phyloP scores from a whole-genome alignment of 2,888 invertebrate species.

The Rotaria macrura region DNA sequence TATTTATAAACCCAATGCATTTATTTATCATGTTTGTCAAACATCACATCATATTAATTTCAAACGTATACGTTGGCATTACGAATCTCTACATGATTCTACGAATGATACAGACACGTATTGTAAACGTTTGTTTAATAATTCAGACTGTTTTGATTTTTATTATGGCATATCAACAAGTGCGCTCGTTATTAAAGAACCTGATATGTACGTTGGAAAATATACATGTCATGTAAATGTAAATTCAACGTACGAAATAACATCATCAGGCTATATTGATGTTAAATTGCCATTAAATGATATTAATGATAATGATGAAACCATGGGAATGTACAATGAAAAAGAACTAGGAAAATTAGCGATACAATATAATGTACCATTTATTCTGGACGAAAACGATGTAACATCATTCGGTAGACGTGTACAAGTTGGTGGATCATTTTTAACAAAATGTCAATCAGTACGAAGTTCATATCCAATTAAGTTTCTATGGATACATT shows the following conservation, averaged over 20 bases:
- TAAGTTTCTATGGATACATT: slow-evolving; percentile 10
- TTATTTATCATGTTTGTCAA: slow-evolving; percentile 1
- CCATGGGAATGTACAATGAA: neutral
- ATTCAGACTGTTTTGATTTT: slow-evolving; percentile 16
- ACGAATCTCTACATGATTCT: neutral
- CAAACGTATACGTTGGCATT: slow-evolving; percentile 17
- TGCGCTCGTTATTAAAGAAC: slow-evolving; percentile 8
- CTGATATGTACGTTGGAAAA: neutral
- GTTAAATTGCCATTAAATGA: slow-evolving; percentile 10
- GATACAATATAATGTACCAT: neutral
- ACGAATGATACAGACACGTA: neutral
- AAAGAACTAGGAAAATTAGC: slow-evolving; percentile 13
- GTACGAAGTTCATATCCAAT: neutral
- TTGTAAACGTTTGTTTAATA: slow-evolving; percentile 20
- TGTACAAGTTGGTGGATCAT: neutral
- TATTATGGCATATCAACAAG: slow-evolving; percentile 1
- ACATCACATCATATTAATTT: neutral
- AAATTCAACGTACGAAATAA: neutral
- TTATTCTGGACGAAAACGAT: neutral
- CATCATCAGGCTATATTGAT: neutral
- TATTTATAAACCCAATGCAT: slow-evolving; percentile 14
- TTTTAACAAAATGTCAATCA: slow-evolving; percentile 10
- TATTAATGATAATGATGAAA: neutral
- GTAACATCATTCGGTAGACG: neutral
- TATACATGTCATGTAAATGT: neutral